phyloP scores from a whole-genome alignment of 2,113 vertebrate species.

The Carettochelys insculpta region DNA sequence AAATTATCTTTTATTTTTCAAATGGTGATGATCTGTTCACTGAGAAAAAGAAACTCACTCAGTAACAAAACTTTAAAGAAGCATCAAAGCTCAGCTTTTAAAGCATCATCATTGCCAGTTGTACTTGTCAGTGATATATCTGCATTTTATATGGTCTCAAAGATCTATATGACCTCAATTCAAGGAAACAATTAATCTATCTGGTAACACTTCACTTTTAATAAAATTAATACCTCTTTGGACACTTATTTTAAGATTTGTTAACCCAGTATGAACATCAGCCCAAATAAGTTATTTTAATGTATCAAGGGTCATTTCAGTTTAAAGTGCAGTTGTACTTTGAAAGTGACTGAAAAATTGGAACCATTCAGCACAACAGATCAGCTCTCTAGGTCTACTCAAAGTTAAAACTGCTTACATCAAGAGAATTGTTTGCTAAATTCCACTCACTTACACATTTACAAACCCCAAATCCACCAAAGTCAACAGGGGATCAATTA shows the following conservation, averaged over 20 bases:
- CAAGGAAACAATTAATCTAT: neutral
- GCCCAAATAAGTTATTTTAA: neutral
- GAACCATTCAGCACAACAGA: neutral
- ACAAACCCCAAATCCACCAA: neutral
- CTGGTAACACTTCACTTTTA: neutral
- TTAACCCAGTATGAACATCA: neutral
- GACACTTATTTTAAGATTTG: neutral
- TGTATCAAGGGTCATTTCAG: neutral
- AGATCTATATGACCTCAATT: neutral
- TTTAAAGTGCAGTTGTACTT: neutral
- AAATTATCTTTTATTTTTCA: neutral
- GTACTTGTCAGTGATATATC: neutral
- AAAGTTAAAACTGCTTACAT: neutral
- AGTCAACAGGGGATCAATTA: neutral
- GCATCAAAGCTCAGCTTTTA: neutral
- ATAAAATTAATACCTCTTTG: neutral
- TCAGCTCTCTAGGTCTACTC: neutral
- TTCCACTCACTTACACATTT: neutral
- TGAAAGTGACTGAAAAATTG: neutral
- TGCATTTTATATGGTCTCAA: neutral
- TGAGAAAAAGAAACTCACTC: neutral
- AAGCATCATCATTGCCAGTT: neutral
- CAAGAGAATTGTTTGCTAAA: neutral
- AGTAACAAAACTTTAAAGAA: neutral
- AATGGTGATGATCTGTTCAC: neutral